Conservation (phyloP, 2,888 invertebrate genomes). For the Trypoxylon attenuatum region DNA sequence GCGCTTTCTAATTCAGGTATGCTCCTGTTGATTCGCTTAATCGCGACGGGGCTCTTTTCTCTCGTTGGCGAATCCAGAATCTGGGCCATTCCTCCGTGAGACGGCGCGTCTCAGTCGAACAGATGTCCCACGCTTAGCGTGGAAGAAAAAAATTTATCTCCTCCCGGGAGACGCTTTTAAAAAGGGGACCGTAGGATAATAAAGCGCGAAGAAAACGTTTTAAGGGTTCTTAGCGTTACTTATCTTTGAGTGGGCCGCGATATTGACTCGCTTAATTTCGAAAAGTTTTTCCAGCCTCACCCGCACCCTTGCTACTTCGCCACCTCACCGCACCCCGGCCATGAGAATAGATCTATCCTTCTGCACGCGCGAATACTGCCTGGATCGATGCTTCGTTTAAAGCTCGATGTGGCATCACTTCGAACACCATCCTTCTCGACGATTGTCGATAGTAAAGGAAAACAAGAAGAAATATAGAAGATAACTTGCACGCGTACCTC, state of each 20-base stretch:
- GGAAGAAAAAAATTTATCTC: conserved; percentile 22
- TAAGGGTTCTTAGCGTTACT: conserved; percentile 23
- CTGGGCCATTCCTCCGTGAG: not conserved
- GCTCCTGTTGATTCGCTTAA: not conserved
- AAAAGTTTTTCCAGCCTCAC: conserved; percentile 12
- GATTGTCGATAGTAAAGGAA: no score
- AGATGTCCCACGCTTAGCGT: conserved; percentile 16
- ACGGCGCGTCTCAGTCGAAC: not conserved
- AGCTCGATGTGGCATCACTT: no score
- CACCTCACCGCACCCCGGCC: no score
- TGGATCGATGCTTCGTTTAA: no score
- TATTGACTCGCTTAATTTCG: conserved; percentile 33
- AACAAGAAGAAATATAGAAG: no score
- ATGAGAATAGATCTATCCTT: no score
- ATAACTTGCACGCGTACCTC: not conserved
- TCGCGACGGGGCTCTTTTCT: not conserved
- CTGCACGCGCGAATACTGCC: no score
- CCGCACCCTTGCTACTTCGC: no score
- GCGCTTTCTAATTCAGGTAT: not conserved
- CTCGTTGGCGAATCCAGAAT: not conserved
- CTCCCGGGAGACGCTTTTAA: conserved; percentile 5
- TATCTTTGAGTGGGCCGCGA: conserved; percentile 28
- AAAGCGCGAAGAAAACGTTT: conserved; percentile 35
- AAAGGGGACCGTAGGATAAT: conserved; percentile 24
- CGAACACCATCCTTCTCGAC: no score